Evolutionary conservation across 2,113 vertebrate species (phyloP).

Genomic region (Plectropomus leopardus): DNA sequence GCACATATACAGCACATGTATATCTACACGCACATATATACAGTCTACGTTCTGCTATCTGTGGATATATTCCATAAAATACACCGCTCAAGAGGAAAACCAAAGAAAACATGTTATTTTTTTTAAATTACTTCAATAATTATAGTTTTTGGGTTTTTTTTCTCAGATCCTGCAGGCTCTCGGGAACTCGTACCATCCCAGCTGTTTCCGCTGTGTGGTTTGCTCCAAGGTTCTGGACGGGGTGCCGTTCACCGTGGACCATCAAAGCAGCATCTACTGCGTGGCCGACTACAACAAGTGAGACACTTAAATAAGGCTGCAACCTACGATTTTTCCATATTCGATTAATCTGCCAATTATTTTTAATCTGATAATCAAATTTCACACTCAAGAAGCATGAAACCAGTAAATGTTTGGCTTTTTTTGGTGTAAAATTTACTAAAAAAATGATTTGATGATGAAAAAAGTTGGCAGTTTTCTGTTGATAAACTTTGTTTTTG

Average conservation of each 20-base stretch:
- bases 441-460: too few relatives aligned
- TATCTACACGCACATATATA: neutral
- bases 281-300: conserved; percentile 92
- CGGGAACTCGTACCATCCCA: conserved; percentile 91
- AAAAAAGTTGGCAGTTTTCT: too few relatives aligned
- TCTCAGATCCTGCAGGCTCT: conserved; percentile 90
- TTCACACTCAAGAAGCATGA: too few relatives aligned
- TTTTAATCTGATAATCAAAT: too few relatives aligned
- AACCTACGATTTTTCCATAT: too few relatives aligned
- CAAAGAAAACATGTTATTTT: neutral
- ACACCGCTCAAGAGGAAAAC: too few relatives aligned
- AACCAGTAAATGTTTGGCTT: too few relatives aligned
- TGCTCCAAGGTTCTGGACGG: conserved; percentile 91
- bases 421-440: too few relatives aligned
- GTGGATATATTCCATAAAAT: neutral
- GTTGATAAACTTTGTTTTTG: too few relatives aligned
- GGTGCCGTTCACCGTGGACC: conserved; percentile 92
- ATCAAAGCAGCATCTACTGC: conserved; percentile 92
- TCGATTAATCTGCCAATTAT: too few relatives aligned
- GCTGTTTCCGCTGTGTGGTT: conserved; percentile 92
- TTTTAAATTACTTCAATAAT: too few relatives aligned
- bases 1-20: neutral
- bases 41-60: neutral
- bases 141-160: accelerated
- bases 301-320: conserved; percentile 34